Percentiles rank a stretch among this genome's conserved stretches.
Conservation (phyloP, 2,113 vertebrate genomes). For the Pungitius pungitius region DNA sequence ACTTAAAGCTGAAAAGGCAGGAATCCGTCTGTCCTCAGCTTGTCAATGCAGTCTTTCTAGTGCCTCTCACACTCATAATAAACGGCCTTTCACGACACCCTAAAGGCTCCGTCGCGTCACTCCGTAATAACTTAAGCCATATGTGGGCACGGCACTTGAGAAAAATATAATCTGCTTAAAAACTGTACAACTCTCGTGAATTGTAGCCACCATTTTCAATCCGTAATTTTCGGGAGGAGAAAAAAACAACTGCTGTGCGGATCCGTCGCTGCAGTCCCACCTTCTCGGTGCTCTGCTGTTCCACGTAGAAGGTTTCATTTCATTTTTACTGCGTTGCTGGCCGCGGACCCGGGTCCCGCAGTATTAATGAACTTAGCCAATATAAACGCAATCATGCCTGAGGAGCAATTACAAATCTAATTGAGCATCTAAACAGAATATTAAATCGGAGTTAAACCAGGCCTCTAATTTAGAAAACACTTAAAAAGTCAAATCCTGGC, state of each 20-base stretch:
- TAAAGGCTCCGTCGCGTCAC: slow-evolving; percentile 26
- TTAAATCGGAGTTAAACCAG: slow-evolving; percentile 73
- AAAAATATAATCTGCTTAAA: slow-evolving; percentile 21
- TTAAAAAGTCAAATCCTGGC: slow-evolving; percentile 72
- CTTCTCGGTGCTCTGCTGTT: slow-evolving; percentile 41
- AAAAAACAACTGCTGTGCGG: slow-evolving; percentile 20
- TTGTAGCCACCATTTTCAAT: slow-evolving; percentile 36
- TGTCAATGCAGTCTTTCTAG: slow-evolving; percentile 34
- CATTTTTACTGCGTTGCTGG: slow-evolving; percentile 76
- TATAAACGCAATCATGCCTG: slow-evolving; percentile 78
- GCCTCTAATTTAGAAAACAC: slow-evolving; percentile 73
- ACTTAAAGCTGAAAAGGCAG: slow-evolving; percentile 20
- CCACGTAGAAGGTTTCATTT: slow-evolving; percentile 69
- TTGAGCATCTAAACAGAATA: slow-evolving; percentile 80
- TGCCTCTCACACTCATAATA: slow-evolving; percentile 44
- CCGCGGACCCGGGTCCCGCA: slow-evolving; percentile 62
- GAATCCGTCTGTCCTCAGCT: slow-evolving; percentile 41
- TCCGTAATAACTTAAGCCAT: slow-evolving; percentile 47
- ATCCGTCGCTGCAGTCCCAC: slow-evolving; percentile 47
- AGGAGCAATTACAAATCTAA: slow-evolving; percentile 80
- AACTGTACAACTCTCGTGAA: slow-evolving; percentile 32
- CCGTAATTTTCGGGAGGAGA: background rate
- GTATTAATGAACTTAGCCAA: slow-evolving; percentile 80
- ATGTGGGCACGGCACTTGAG: slow-evolving; percentile 26
- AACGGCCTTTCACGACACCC: slow-evolving; percentile 39